These are phyloP conservation scores for Rhyacichthys aspro DNA, from an alignment of 2,797 vertebrate genomes.

Conservation along the genomic window DNA sequence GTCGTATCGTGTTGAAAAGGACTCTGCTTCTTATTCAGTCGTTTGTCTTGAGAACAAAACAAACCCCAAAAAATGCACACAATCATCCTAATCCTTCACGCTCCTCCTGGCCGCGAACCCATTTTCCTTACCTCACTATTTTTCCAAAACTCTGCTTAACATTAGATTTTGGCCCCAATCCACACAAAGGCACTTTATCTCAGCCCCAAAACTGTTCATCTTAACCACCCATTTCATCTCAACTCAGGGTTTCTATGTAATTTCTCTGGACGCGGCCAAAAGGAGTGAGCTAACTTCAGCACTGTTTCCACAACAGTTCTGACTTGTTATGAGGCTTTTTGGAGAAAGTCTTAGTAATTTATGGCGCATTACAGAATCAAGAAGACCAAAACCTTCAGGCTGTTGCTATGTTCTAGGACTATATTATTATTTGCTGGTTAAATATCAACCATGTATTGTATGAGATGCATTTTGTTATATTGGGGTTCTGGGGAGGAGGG, in stretches of 20 bases:
- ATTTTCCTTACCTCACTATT: constrained; percentile 13
- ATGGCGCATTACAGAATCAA: neutral
- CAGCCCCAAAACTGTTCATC: constrained; percentile 4
- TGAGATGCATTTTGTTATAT: constrained; percentile 25
- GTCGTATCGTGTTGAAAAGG: neutral
- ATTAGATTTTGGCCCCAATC: constrained; percentile 34
- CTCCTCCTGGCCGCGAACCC: constrained; percentile 26
- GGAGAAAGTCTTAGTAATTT: constrained; percentile 10
- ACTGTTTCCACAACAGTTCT: constrained; percentile 33
- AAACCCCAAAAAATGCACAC: constrained; percentile 7
- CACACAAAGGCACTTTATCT: constrained; percentile 15
- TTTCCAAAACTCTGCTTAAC: constrained; percentile 27
- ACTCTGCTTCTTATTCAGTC: constrained; percentile 17
- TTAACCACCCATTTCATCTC: constrained; percentile 23
- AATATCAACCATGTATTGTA: constrained; percentile 15
- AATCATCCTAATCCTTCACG: constrained; percentile 15
- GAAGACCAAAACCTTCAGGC: neutral
- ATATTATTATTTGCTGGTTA: constrained; percentile 17
- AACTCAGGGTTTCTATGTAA: constrained; percentile 13
- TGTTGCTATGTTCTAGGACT: neutral
- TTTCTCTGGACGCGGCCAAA: neutral
- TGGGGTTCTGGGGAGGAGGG: constrained; percentile 39
- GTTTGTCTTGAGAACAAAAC: constrained; percentile 18
- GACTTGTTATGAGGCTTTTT: constrained; percentile 22
- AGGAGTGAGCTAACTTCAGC: constrained; percentile 3